Evolutionary conservation across 2,797 vertebrate species (phyloP).

Genomic region (Cossypha dichroa): DNA sequence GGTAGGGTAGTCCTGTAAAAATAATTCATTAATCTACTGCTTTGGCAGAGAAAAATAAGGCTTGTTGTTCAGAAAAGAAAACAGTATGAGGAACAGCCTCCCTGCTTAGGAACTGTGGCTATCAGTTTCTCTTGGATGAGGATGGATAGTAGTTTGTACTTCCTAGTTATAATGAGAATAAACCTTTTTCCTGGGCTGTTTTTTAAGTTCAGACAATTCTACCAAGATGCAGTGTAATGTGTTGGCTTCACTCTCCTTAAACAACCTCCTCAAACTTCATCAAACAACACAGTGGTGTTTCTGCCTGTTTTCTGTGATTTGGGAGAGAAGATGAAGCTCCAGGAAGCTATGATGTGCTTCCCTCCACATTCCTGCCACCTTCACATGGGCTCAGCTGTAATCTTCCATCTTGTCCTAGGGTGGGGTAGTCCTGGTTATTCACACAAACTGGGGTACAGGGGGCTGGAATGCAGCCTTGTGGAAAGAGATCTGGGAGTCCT

Average conservation of each 20-base stretch:
- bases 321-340: not conserved
- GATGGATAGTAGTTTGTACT: not conserved
- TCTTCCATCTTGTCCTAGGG: not conserved
- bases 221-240: not conserved
- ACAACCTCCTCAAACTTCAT: not conserved
- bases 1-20: not conserved
- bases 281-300: not conserved
- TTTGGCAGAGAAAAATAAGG: not conserved
- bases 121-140: not conserved
- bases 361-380: not conserved
- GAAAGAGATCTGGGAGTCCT: not conserved
- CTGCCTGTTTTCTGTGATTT: not conserved
- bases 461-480: not conserved
- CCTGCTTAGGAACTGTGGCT: not conserved
- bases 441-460: too few species aligned
- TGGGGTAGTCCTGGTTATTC: not conserved
- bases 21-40: not conserved
- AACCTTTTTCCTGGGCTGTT: not conserved
- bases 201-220: not conserved
- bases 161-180: not conserved
- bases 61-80: not conserved
- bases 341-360: not conserved
- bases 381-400: accelerated
- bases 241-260: not conserved
- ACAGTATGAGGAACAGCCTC: not conserved